Conservation (phyloP, 92 coral and sea anemone genomes). For the Pocillopora grandis region DNA sequence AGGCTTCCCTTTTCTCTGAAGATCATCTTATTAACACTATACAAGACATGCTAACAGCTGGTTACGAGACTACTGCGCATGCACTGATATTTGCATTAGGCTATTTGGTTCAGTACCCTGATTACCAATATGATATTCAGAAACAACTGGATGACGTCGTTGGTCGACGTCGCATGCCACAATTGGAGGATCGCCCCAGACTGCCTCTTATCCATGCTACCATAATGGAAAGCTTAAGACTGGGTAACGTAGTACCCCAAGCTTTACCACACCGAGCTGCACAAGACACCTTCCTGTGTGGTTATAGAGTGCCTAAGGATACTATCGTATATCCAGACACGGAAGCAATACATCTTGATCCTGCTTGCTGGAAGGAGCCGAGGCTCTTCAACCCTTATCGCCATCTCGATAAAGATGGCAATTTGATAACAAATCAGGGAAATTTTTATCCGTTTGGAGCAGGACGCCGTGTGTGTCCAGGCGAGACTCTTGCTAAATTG, state of each 20-base stretch:
- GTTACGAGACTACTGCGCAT: constrained; percentile 42
- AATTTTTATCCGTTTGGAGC: constrained; percentile 70
- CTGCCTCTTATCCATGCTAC: constrained; percentile 48
- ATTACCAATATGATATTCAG: constrained; percentile 37
- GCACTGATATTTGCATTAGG: constrained; percentile 30
- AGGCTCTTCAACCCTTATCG: constrained; percentile 35
- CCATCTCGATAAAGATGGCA: constrained; percentile 49
- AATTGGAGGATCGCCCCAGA: constrained; percentile 29
- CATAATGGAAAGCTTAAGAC: constrained; percentile 38
- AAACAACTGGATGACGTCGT: constrained; percentile 26
- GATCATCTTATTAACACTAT: constrained; percentile 32
- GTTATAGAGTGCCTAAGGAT: constrained; percentile 23
- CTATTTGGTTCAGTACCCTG: constrained; percentile 19
- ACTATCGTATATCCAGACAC: constrained; percentile 9
- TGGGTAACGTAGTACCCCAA: constrained; percentile 32
- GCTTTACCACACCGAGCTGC: constrained; percentile 38
- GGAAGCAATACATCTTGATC: constrained; percentile 23
- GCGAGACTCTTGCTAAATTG: constrained; percentile 57
- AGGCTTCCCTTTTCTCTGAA: constrained; percentile 24
- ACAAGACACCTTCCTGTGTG: constrained; percentile 34
- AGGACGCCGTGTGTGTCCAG: constrained; percentile 67
- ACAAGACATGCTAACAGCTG: constrained; percentile 42
- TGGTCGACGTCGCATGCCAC: constrained; percentile 36
- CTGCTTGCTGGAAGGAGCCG: constrained; percentile 29
- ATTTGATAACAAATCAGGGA: constrained; percentile 30